Evolutionary conservation across 2,888 invertebrate genomes (phyloP), one percentile per base, ranked within the genome.

Genomic region (Ecdyonurus torrentis): DNA sequence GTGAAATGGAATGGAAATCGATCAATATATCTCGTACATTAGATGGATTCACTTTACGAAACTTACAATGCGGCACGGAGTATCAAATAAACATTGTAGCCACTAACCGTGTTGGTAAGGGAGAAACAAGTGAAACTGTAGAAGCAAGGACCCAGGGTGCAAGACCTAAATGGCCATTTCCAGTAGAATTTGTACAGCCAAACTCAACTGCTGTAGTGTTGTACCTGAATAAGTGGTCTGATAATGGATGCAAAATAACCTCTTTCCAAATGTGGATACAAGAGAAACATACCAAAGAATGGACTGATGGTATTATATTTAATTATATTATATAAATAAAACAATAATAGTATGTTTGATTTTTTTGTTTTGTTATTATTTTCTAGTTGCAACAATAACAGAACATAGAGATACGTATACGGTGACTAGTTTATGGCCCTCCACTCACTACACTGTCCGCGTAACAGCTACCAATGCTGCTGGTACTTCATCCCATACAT

Each of bases 211-310:
- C 70, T 15, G 68, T 73, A 23, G 69, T 69, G 2, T 67, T 75
- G 37, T 70, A 72, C 64, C 67, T 74, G 64, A 69, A 69, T 37
- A 67, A 70, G 0, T 75, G 74, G 74, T 67, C 69, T 23, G 67
- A 68, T 50, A 69, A 70, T 63, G 70, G 70, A 37, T 72, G 73
- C 61, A 70, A 70, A 15, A 71, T 74, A 18, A 66, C 69, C 18
- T 67, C 69, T 55, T 74, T 73, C 66, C n/a, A n/a, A 69, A 70
- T 59, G 69, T 74, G 15, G 74, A 74, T 64, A 74, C 74, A 68
- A 70, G 70, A 60, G 70, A 70, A 61, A 65, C 66, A 18, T 64
- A 67, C 19, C 70, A 70, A 37, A 65, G 71, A 71, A 50, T 74
- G 74, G 74, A 67, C 70, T 37, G 68, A 70, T 55, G 70, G 73